phyloP scores from a whole-genome alignment of 1,140 invertebrate genomes.

The Amyelois transitella region DNA sequence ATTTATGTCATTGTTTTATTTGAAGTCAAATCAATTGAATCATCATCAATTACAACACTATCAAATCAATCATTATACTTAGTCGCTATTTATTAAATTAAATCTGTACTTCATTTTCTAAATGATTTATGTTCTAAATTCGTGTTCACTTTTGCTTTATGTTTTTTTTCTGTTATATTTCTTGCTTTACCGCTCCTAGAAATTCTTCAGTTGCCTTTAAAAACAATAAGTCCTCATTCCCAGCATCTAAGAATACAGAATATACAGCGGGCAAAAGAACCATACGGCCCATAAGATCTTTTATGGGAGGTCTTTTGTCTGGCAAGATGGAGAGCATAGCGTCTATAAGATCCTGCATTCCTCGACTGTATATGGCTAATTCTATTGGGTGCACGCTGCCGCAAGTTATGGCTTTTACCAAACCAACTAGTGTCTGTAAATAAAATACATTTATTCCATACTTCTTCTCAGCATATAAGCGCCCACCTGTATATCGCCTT shows the following conservation, averaged over 20 bases:
- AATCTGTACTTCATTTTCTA: too few relatives aligned
- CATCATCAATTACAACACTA: not conserved
- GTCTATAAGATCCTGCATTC: constrained; percentile 72
- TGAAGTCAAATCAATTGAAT: not conserved
- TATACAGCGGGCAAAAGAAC: constrained; percentile 61
- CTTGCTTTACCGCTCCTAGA: constrained; percentile 8
- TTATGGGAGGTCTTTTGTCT: constrained; percentile 66
- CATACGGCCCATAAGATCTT: constrained; percentile 56
- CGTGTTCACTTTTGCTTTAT: too few relatives aligned
- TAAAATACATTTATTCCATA: not conserved
- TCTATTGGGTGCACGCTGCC: constrained; percentile 71
- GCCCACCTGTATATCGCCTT: too few relatives aligned
- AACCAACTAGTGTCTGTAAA: constrained; percentile 67
- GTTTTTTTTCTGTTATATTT: constrained; percentile 5
- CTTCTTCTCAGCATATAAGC: too few relatives aligned
- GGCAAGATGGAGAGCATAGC: constrained; percentile 70
- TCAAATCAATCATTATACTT: not conserved
- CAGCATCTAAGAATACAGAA: constrained; percentile 53
- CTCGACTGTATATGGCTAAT: constrained; percentile 58
- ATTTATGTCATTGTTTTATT: constrained; percentile 14
- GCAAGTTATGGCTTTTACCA: constrained; percentile 72
- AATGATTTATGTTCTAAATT: too few relatives aligned
- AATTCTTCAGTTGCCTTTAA: constrained; percentile 27
- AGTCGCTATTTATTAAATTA: not conserved
- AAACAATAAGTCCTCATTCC: constrained; percentile 51